These are phyloP conservation scores for Hetaerina titia DNA, from an alignment of 2,888 invertebrate species.

Conservation along the genomic window DNA sequence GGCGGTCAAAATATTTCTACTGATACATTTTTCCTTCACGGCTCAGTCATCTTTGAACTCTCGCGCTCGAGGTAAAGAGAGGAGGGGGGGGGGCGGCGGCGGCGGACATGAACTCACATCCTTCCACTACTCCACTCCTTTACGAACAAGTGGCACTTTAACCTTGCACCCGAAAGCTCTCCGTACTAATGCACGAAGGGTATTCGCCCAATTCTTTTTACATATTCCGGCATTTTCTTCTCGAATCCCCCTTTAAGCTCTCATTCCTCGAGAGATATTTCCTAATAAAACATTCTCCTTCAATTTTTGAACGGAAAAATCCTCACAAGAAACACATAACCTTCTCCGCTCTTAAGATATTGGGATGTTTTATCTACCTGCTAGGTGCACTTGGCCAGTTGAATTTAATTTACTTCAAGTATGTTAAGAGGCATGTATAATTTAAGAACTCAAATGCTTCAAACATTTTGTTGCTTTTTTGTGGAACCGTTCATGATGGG, in stretches of 20 bases:
- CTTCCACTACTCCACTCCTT: background rate
- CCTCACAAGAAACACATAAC: background rate
- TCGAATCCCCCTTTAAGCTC: background rate
- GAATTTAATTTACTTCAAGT: background rate
- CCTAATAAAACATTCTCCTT: background rate
- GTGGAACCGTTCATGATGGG: background rate
- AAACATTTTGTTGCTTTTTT: background rate
- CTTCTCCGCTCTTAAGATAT: background rate
- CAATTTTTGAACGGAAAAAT: background rate
- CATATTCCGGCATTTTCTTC: background rate
- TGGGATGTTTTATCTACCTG: background rate
- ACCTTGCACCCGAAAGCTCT: background rate
- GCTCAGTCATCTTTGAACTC: background rate
- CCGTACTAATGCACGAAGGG: background rate
- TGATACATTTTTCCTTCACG: background rate
- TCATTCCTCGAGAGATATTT: background rate
- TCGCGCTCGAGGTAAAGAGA: background rate
- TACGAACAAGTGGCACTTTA: background rate
- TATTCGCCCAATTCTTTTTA: background rate
- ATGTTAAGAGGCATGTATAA: background rate
- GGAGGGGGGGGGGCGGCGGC: too few species aligned
- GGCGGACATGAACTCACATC: too few species aligned
- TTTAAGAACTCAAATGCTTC: background rate
- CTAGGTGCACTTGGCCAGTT: background rate
- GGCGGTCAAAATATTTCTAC: background rate